Base-by-base conservation (phyloP, 2,888 invertebrate species). In the Drosophila borborema region DNA sequence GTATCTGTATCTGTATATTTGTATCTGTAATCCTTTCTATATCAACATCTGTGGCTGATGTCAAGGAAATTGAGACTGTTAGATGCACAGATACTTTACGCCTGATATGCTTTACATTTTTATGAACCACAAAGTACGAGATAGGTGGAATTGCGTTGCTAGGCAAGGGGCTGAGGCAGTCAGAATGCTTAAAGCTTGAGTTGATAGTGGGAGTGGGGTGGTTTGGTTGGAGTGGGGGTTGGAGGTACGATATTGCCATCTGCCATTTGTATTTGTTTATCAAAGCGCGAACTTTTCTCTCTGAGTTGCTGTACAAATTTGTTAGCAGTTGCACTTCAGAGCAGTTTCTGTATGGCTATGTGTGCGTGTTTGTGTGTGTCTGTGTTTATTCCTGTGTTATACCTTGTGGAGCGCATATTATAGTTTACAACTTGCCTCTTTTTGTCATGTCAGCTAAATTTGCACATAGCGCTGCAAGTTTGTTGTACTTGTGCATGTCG, bases 221-320 rank as follows among this genome's bases (percentile, higher is more conserved):
- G 6, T 28, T 3, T 9, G 43, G 0, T 10, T 7, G 7, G n/a
- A 40, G 40, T n/a, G 5, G 10, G 12, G 28, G n/a, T 14, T 53
- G 7, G 31, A 9, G 53, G 40, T n/a, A 46, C 34, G 54, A 54
- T 59, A 63, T 40, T 54, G 38, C 40, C 81, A 69, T 75, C 69
- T 59, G 55, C 54, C 72, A 79, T 82, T 85, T 85, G 81, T 85
- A 79, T 86, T 86, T 85, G 85, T 77, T 85, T 85, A 86, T 79
- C 82, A 84, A 85, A 86, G 86, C 84, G 86, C 81, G 72, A 85
- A 75, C 83, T 85, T 81, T 83, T 66, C 65, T 36, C 56, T 36
- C 56, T 38, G 64, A 62, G 59, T 55, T 59, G 48, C 40, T 56
- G n/a, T 46, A 68, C 80, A 82, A 81, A 77, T 77, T 83, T 83